A percentile compares a stretch with the other conserved stretches of the same genome.
These are phyloP conservation scores for Etia nguti DNA, from an alignment of 2,113 vertebrate species.

Conservation along the genomic window DNA sequence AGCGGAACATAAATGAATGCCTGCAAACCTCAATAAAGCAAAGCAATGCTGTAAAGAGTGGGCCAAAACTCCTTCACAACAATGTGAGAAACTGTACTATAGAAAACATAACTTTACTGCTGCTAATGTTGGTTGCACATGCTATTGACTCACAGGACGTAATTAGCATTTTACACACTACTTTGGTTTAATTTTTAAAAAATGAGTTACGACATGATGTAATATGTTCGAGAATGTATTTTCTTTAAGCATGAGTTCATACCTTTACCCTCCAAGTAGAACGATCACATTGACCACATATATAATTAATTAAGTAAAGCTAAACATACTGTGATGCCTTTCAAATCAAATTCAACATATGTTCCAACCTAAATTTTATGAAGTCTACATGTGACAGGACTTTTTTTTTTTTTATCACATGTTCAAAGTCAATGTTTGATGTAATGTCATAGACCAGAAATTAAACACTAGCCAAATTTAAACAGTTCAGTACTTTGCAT, in stretches of 20 bases:
- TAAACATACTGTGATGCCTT: not conserved
- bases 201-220: too few relatives aligned
- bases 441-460: not conserved
- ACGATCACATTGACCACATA: not conserved
- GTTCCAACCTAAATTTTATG: not conserved
- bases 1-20: not conserved
- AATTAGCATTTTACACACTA: not conserved
- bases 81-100: not conserved
- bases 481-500: not conserved
- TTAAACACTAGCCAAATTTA: not conserved
- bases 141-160: not conserved
- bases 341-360: not conserved
- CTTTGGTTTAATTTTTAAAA: rapidly evolving
- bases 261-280: not conserved
- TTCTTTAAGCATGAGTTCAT: not conserved
- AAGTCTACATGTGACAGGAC: not conserved
- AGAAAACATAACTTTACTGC: not conserved
- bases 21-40: not conserved
- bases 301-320: not conserved
- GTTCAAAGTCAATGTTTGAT: not conserved
- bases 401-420: not conserved
- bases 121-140: not conserved
- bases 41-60: not conserved
- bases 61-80: not conserved
- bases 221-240: not conserved